Evolutionary conservation across 2,113 vertebrate species (phyloP), one percentile per base, ranked within the genome.

Genomic region (Sprattus sprattus): DNA sequence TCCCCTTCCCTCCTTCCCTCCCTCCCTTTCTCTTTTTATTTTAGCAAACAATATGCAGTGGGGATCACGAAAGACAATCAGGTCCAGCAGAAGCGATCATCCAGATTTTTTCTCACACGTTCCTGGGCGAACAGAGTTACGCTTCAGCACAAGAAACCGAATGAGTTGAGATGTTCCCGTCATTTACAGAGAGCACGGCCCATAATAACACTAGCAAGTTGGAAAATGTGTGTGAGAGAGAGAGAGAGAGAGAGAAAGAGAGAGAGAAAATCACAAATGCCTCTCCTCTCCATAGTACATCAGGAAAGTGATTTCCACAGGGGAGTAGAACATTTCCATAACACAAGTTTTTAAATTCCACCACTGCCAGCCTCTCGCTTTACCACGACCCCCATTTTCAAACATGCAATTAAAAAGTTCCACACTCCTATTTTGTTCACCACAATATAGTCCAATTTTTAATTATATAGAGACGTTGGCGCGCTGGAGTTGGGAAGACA

Each of bases 401-500:
- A 67, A 67, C 60, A 67, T 67, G 60, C 60, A 67, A 67, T 67
- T 67, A 67, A 67, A 67, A 67, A 67, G 60, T 67, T 67, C 60
- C 60, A 67, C 60, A 67, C 60, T 67, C 60, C 60, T n/a, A 67
- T 67, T 67, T 67, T 67, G 60, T n/a, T 28, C 60, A 67, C 25
- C 60, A 67, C 60, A 67, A 67, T 67, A 28, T 25, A 67, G 25
- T 67, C 60, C 60, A 67, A 67, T 67, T 67, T 67, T 1, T 67
- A 67, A 67, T 67, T 67, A 67, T 25, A 67, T 67, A 28, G 60
- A 67, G n/a, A 67, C 25, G 22, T 28, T 67, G 60, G 60, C 60
- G 25, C 8, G 60, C 25, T 67, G 60, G 20, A 6, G 60, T 67
- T 25, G 25, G 22, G 25, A n/a, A 28, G 60, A 67, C 60, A 4